Conservation (phyloP, 2,797 vertebrate species). For the Artibeus jamaicensis region DNA sequence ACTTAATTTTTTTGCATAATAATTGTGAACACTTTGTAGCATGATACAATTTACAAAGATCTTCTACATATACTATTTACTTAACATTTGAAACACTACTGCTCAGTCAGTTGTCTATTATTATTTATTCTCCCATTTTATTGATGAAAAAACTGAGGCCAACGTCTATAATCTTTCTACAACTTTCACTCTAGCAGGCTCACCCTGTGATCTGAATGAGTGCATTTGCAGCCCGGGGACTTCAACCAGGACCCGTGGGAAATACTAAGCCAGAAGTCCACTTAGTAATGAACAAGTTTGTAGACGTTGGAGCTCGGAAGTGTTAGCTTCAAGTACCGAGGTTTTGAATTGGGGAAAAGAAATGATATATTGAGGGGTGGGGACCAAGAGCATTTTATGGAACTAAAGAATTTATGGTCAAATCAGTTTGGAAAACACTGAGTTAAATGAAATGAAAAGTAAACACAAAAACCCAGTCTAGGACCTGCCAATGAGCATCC, state of each 20-base stretch:
- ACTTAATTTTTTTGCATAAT: neutral
- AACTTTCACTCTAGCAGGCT: neutral
- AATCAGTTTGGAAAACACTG: neutral
- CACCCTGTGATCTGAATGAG: neutral
- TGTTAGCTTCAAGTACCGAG: neutral
- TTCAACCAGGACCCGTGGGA: neutral
- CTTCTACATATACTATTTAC: neutral
- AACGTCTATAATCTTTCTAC: neutral
- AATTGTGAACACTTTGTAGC: neutral
- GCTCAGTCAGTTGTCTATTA: neutral
- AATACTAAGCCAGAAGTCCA: neutral
- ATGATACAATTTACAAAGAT: neutral
- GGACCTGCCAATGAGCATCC: neutral
- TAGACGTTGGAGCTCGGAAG: neutral
- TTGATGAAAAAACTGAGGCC: neutral
- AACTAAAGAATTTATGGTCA: neutral
- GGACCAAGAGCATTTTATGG: neutral
- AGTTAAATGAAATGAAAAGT: neutral
- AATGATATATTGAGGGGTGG: neutral
- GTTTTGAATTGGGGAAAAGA: neutral
- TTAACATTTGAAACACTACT: neutral
- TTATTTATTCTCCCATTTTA: neutral
- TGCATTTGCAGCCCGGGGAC: neutral
- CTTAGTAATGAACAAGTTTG: neutral
- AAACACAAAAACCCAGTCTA: neutral